phyloP scores from a whole-genome alignment of 2,113 vertebrate species.

The Oophaga pumilio region DNA sequence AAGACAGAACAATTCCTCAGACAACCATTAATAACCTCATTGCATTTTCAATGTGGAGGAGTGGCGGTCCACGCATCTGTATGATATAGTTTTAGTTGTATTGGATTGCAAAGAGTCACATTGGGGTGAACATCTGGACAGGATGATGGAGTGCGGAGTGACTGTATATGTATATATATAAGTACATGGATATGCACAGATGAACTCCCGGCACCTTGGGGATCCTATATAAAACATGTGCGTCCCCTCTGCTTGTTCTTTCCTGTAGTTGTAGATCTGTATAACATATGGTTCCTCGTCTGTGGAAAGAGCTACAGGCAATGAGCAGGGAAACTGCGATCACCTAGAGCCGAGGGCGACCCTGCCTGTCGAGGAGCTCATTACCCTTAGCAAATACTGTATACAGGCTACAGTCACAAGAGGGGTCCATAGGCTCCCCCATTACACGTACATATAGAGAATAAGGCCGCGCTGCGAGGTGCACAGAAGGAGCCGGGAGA shows the following conservation, averaged over 20 bases:
- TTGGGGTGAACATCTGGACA: conserved; percentile 5
- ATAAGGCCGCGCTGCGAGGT: neutral
- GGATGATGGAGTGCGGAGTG: neutral
- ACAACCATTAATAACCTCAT: too few relatives aligned
- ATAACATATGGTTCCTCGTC: conserved; percentile 39
- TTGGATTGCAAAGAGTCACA: neutral
- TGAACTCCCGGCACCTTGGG: conserved; percentile 1
- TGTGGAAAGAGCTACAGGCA: neutral
- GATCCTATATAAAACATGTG: conserved; percentile 31
- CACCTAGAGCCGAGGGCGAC: neutral
- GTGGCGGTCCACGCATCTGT: neutral
- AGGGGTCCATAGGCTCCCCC: neutral
- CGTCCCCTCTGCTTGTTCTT: neutral
- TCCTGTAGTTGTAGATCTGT: conserved; percentile 19
- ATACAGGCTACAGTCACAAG: neutral
- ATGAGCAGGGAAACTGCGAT: neutral
- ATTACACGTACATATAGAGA: neutral
- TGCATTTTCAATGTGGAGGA: too few relatives aligned
- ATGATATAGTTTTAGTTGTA: neutral
- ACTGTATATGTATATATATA: conserved; percentile 2
- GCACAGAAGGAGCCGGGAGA: neutral
- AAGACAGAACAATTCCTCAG: too few relatives aligned
- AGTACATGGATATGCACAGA: neutral
- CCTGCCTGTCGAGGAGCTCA: neutral
- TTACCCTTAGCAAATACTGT: neutral